These are phyloP conservation scores for Pagetopsis macropterus DNA, from an alignment of 2,797 vertebrate species.

Conservation along the genomic window DNA sequence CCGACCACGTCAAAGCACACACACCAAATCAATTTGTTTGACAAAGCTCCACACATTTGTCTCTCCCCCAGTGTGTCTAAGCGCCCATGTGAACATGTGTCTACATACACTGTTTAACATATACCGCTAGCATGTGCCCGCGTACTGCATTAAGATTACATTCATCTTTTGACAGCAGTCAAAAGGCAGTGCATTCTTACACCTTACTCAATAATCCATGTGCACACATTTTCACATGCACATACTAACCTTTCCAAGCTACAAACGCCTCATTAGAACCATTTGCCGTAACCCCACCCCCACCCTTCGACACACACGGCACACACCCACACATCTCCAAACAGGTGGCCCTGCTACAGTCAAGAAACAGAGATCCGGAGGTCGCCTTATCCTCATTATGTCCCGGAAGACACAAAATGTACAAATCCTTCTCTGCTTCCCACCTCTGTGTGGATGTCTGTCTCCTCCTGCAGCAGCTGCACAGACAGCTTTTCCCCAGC, in stretches of 20 bases:
- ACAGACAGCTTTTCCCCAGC: constrained; percentile 73
- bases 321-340: constrained; percentile 73
- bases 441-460: constrained; percentile 61
- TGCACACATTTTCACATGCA: constrained; percentile 7
- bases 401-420: constrained; percentile 62
- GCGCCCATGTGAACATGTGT: constrained; percentile 45
- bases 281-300: constrained; percentile 61
- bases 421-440: constrained; percentile 52
- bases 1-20: constrained; percentile 52
- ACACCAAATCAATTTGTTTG: constrained; percentile 63
- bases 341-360: constrained; percentile 77
- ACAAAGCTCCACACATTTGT: constrained; percentile 42
- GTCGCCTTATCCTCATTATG: constrained; percentile 46
- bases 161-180: constrained; percentile 25
- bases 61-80: constrained; percentile 27
- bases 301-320: constrained; percentile 40
- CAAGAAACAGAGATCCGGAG: constrained; percentile 58
- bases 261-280: constrained; percentile 49
- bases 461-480: constrained; percentile 69
- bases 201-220: constrained; percentile 4
- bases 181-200: neutral
- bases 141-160: neutral
- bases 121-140: neutral
- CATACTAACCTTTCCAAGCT: constrained; percentile 36
- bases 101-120: constrained; percentile 8